Conservation (phyloP, 2,888 invertebrate species). For the Tiliacea citrago region DNA sequence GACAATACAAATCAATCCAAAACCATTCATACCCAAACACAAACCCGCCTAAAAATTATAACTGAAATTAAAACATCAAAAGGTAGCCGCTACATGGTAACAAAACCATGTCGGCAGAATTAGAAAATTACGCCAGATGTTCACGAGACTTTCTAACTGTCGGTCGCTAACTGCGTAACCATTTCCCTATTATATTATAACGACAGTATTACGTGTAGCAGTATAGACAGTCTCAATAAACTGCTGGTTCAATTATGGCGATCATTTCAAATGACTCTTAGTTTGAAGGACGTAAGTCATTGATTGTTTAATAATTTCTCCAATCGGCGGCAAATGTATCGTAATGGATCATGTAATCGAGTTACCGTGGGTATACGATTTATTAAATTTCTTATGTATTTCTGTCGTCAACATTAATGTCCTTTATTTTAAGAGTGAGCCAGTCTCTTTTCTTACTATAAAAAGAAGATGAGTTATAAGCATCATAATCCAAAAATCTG, state of each 20-base stretch:
- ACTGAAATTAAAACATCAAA: slow-evolving; percentile 51
- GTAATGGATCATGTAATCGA: slow-evolving; percentile 27
- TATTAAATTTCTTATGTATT: slow-evolving; percentile 15
- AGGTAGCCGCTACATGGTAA: slow-evolving; percentile 60
- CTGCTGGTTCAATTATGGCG: slow-evolving; percentile 64
- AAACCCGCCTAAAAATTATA: slow-evolving; percentile 8
- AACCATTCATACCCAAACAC: background rate
- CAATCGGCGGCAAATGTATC: slow-evolving; percentile 10
- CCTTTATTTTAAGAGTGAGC: background rate
- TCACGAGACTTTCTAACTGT: slow-evolving; percentile 84
- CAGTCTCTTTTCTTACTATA: background rate
- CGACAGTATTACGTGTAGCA: slow-evolving; percentile 76
- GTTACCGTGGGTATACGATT: slow-evolving; percentile 8
- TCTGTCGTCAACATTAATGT: slow-evolving; percentile 4
- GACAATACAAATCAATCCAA: background rate
- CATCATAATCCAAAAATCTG: background rate
- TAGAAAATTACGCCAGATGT: slow-evolving; percentile 83
- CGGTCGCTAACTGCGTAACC: slow-evolving; percentile 82
- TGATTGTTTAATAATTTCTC: slow-evolving; percentile 34
- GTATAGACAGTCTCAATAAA: slow-evolving; percentile 71
- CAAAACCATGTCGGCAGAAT: slow-evolving; percentile 75
- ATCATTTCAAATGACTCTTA: slow-evolving; percentile 40
- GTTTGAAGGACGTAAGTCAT: slow-evolving; percentile 36
- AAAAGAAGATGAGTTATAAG: background rate
- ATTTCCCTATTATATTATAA: slow-evolving; percentile 84